Percentiles rank a stretch among this genome's conserved stretches.
Conservation (phyloP, 1,140 invertebrate genomes). For the Drosophila equinoxialis region DNA sequence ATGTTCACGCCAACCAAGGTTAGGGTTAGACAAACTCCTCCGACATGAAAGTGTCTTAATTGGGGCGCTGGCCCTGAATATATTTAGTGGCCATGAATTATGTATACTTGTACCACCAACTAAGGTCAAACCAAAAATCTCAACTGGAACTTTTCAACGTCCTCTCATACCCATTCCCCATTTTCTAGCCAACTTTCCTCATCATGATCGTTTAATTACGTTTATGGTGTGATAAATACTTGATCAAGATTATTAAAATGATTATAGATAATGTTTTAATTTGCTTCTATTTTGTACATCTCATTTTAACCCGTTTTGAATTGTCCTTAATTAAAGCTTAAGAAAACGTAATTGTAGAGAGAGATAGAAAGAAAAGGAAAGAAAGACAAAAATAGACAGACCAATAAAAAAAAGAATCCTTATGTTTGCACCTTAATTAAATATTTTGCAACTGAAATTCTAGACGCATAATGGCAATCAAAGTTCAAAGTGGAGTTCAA, state of each 20-base stretch:
- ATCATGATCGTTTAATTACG: conserved; percentile 3
- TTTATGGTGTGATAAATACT: neutral
- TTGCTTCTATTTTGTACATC: neutral
- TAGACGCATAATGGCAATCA: neutral
- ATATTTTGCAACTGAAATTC: too few relatives aligned
- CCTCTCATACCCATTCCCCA: neutral
- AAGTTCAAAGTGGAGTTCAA: neutral
- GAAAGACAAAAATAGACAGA: too few relatives aligned
- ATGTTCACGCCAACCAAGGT: conserved; percentile 3
- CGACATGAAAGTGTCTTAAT: conserved; percentile 19
- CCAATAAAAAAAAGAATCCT: too few relatives aligned
- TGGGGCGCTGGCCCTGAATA: conserved; percentile 5
- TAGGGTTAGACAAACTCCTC: conserved; percentile 1
- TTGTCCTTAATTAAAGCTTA: too few relatives aligned
- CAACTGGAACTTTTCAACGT: too few relatives aligned
- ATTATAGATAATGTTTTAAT: neutral
- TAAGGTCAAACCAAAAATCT: neutral
- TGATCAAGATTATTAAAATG: conserved; percentile 6
- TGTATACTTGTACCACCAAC: neutral
- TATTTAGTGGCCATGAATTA: conserved; percentile 10
- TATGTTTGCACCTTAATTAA: too few relatives aligned
- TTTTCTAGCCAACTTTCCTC: neutral
- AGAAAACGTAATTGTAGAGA: too few relatives aligned
- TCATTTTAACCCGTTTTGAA: too few relatives aligned
- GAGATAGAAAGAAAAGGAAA: too few relatives aligned